Percentiles rank a stretch among this genome's conserved stretches.
phyloP scores from a whole-genome alignment of 35 echinoderm and acorn worm genomes.

The Stichopus chloronotus region DNA sequence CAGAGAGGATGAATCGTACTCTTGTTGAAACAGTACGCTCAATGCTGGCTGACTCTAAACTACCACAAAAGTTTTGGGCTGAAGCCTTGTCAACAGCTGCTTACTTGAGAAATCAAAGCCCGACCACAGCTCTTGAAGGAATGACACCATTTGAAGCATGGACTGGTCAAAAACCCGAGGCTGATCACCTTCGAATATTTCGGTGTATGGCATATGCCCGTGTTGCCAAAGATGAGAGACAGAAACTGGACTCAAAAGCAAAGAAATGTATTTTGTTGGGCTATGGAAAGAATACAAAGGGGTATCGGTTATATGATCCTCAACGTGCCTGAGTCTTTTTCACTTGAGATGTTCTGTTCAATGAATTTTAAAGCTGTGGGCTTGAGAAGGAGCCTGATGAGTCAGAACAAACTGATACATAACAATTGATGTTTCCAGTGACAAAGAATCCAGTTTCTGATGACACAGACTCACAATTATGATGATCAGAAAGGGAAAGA shows the following conservation, averaged over 20 bases:
- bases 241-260: background rate
- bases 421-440: background rate
- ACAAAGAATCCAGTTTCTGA: background rate
- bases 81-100: background rate
- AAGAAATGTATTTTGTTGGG: background rate
- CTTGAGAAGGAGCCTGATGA: too few relatives aligned
- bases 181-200: background rate
- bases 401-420: background rate
- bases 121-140: background rate
- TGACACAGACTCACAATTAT: slow-evolving; percentile 12
- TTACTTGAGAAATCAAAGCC: too few relatives aligned
- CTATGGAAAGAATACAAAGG: too few relatives aligned
- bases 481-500: slow-evolving; percentile 29
- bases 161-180: background rate
- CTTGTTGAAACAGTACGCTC: slow-evolving; percentile 17
- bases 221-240: too few relatives aligned
- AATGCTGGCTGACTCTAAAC: background rate
- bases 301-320: too few relatives aligned
- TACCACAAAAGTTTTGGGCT: background rate
- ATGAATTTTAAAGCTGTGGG: too few relatives aligned
- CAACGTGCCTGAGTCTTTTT: too few relatives aligned
- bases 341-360: too few relatives aligned
- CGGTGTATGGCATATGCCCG: background rate
- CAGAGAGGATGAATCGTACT: background rate
- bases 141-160: background rate